phyloP scores from a whole-genome alignment of 2,888 invertebrate species.

The Cyclophora punctaria region DNA sequence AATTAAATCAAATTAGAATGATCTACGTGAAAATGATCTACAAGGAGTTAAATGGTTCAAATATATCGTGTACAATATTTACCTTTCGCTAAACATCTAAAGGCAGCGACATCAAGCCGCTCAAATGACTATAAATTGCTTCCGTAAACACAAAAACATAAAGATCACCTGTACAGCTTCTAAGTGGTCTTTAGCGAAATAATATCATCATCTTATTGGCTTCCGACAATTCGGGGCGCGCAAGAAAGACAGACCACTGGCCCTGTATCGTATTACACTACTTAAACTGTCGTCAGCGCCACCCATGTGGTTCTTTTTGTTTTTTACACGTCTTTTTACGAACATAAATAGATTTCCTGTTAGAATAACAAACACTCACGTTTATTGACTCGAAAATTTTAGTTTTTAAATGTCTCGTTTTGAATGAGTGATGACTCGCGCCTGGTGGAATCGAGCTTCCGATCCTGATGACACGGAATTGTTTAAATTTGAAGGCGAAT shows the following conservation, averaged over 20 bases:
- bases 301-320: constrained; percentile 55
- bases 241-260: constrained; percentile 63
- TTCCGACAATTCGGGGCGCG: constrained; percentile 53
- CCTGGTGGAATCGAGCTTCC: constrained; percentile 51
- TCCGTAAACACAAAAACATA: constrained; percentile 26
- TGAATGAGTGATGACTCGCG: constrained; percentile 66
- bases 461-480: constrained; percentile 38
- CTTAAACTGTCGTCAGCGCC: constrained; percentile 73
- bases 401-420: constrained; percentile 58
- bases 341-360: constrained; percentile 69
- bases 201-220: constrained; percentile 55
- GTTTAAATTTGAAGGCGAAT: not conserved
- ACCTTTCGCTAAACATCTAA: no score
- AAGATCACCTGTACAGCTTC: constrained; percentile 25
- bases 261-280: constrained; percentile 63
- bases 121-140: constrained; percentile 29
- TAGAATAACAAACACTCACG: constrained; percentile 70
- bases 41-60: no score
- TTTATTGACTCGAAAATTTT: constrained; percentile 66
- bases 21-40: no score
- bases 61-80: no score
- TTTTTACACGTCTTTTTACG: constrained; percentile 60
- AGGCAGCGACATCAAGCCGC: no score
- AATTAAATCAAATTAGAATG: no score
- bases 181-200: constrained; percentile 37